These are phyloP conservation scores for Macrocentrus cingulum DNA, from an alignment of 1,140 invertebrate genomes.

Conservation along the genomic window DNA sequence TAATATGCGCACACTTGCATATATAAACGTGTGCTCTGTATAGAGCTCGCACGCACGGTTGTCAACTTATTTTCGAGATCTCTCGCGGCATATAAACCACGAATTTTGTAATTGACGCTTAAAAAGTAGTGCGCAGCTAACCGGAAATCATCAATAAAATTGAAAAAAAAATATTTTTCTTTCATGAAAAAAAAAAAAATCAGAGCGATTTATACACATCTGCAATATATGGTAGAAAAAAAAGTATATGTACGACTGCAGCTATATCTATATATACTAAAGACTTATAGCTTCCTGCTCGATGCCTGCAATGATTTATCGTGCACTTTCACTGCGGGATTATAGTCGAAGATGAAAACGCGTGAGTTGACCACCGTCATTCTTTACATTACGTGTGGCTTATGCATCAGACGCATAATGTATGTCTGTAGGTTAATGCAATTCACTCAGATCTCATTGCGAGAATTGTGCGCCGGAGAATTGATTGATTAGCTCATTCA, in stretches of 20 bases:
- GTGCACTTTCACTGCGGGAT: too few relatives aligned
- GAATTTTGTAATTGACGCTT: not conserved
- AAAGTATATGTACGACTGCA: too few relatives aligned
- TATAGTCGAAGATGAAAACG: too few relatives aligned
- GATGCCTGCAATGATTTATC: too few relatives aligned
- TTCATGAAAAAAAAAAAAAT: constrained; percentile 10
- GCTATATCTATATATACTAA: too few relatives aligned
- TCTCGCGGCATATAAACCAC: not conserved
- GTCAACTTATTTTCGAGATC: constrained; percentile 30
- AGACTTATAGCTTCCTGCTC: too few relatives aligned
- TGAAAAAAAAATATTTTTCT: constrained; percentile 22
- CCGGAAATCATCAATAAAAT: constrained; percentile 24
- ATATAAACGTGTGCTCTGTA: constrained; percentile 28
- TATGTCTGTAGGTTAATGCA: constrained; percentile 60
- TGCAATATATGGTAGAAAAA: constrained; percentile 15
- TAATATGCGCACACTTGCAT: constrained; percentile 38
- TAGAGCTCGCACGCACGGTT: constrained; percentile 32
- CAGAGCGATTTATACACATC: too few relatives aligned
- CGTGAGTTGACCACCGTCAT: constrained; percentile 30
- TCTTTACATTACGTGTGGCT: constrained; percentile 26
- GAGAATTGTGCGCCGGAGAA: constrained; percentile 47
- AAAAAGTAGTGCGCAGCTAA: not conserved
- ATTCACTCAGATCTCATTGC: constrained; percentile 56
- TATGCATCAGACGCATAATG: constrained; percentile 46
- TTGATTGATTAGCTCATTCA: constrained; percentile 57